Conservation (phyloP, 92 coral and sea anemone species). For the Porites rus region DNA sequence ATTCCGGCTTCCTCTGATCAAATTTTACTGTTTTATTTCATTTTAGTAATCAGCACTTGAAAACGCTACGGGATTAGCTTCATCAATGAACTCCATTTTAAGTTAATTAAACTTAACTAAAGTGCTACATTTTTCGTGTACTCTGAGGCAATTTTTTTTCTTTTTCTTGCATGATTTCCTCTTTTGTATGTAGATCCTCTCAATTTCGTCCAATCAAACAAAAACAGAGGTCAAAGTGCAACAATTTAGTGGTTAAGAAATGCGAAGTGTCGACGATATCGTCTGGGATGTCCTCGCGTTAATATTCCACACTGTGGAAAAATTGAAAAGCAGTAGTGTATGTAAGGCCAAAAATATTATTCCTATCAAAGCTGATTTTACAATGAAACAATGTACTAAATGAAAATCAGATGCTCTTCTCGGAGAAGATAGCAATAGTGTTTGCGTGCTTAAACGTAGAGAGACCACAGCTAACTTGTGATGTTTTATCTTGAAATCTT, state of each 20-base stretch:
- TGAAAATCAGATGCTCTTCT: neutral
- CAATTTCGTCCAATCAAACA: neutral
- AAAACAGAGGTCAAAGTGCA: conserved; percentile 6
- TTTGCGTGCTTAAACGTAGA: neutral
- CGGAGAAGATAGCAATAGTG: neutral
- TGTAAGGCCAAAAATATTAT: neutral
- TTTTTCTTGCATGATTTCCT: neutral
- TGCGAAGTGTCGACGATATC: conserved; percentile 5
- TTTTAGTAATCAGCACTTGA: conserved; percentile 12
- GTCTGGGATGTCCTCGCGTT: neutral
- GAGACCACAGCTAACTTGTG: neutral
- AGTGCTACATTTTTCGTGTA: neutral
- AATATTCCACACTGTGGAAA: neutral
- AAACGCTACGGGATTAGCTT: neutral
- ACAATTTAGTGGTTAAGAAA: neutral
- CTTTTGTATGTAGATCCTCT: neutral
- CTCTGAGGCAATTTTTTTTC: neutral
- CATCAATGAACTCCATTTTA: conserved; percentile 3
- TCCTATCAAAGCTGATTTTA: neutral
- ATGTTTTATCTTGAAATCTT: conserved; percentile 26
- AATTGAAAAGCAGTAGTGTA: neutral
- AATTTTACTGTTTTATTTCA: conserved; percentile 5
- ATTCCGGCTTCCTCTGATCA: too few relatives aligned
- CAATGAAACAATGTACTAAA: neutral
- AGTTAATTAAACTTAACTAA: conserved; percentile 9